A percentile compares a stretch with the other conserved stretches of the same genome.
Evolutionary conservation across 2,797 vertebrate genomes (phyloP).

Genomic region (Malacoctenus gilli): DNA sequence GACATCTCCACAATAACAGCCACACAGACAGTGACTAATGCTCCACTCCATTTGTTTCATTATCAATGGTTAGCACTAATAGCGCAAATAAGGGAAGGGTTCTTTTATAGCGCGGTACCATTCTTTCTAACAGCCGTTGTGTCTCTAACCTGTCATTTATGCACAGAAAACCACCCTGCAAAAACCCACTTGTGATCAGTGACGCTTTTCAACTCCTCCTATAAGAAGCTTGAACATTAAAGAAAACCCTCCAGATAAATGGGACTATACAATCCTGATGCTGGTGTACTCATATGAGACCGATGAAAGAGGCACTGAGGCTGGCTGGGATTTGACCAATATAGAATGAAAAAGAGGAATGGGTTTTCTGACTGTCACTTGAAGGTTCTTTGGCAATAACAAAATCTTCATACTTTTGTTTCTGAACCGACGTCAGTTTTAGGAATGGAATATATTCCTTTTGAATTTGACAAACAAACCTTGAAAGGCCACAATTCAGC

Average conservation of each 20-base stretch:
- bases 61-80: too few relatives aligned
- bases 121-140: too few relatives aligned
- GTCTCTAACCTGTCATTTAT: too few relatives aligned
- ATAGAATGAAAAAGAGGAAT: slow-evolving; percentile 57
- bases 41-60: too few relatives aligned
- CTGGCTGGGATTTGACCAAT: slow-evolving; percentile 35
- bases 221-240: too few relatives aligned
- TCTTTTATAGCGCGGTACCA: too few relatives aligned
- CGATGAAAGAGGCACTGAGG: slow-evolving; percentile 58
- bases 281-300: slow-evolving; percentile 28
- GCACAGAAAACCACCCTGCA: too few relatives aligned
- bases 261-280: slow-evolving; percentile 29
- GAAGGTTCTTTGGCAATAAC: slow-evolving; percentile 18
- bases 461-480: slow-evolving; percentile 48
- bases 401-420: slow-evolving; percentile 20
- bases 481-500: slow-evolving; percentile 37
- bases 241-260: slow-evolving; percentile 23
- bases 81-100: too few relatives aligned
- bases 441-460: slow-evolving; percentile 19
- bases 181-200: too few relatives aligned
- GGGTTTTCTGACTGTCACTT: slow-evolving; percentile 21
- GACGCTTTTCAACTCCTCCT: too few relatives aligned
- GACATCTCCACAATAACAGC: not conserved
- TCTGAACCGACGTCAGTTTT: slow-evolving; percentile 18
- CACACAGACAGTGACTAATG: not conserved